Conservation (phyloP, 1,140 invertebrate species). For the Leptinotarsa defecta region DNA sequence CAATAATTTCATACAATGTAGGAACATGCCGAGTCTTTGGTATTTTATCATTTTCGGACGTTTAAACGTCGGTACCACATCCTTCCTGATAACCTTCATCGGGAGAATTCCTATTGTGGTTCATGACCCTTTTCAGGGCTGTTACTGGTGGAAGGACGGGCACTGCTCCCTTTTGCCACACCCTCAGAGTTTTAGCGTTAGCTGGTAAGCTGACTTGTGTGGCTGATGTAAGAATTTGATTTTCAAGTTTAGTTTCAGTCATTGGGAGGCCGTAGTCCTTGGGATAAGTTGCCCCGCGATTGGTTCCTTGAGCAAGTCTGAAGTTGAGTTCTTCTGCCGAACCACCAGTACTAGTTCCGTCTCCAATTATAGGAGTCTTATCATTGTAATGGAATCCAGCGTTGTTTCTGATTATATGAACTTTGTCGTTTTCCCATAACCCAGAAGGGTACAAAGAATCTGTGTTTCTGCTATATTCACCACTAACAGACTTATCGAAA, state of each 20-base stretch:
- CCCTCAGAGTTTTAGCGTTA: slow-evolving; percentile 76
- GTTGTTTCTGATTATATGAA: slow-evolving; percentile 47
- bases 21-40: slow-evolving; percentile 49
- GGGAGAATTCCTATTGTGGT: slow-evolving; percentile 79
- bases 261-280: slow-evolving; percentile 79
- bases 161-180: slow-evolving; percentile 82
- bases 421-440: slow-evolving; percentile 64
- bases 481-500: slow-evolving; percentile 62
- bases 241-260: slow-evolving; percentile 56
- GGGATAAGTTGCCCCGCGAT: slow-evolving; percentile 64
- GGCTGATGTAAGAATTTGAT: slow-evolving; percentile 43
- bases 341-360: slow-evolving; percentile 63
- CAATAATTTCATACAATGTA: slow-evolving; percentile 29
- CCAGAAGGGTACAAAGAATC: slow-evolving; percentile 74
- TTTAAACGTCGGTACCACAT: slow-evolving; percentile 86
- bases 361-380: slow-evolving; percentile 75
- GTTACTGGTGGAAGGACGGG: slow-evolving; percentile 82
- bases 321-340: slow-evolving; percentile 57
- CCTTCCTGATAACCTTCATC: slow-evolving; percentile 92
- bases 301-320: slow-evolving; percentile 59
- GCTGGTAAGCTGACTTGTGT: slow-evolving; percentile 54
- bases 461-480: slow-evolving; percentile 71
- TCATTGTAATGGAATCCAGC: slow-evolving; percentile 69
- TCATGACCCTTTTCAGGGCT: slow-evolving; percentile 76
- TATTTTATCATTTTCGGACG: slow-evolving; percentile 26